Evolutionary conservation across 2,888 invertebrate species (phyloP).

Genomic region (Pristionchus entomophagus): DNA sequence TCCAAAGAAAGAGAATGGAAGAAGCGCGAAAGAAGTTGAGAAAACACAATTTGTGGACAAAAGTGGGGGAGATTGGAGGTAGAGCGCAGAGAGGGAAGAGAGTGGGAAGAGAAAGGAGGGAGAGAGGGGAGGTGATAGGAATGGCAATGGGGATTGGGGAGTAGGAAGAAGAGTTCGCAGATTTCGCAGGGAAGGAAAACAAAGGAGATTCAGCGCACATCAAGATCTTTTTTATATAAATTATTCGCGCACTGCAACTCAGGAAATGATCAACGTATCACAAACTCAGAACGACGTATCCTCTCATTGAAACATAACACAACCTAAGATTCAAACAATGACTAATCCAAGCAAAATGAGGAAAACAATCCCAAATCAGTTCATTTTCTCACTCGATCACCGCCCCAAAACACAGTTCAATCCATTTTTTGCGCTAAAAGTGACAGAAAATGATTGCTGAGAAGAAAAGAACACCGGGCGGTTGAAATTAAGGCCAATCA

Average conservation of each 20-base stretch:
- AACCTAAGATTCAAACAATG: neutral
- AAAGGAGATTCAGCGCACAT: neutral
- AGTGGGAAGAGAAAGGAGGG: neutral
- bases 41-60: conserved; percentile 45
- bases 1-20: neutral
- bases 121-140: neutral
- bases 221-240: neutral
- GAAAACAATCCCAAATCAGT: neutral
- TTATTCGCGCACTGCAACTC: neutral
- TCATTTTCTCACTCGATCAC: neutral
- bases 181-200: neutral
- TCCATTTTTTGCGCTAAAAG: neutral
- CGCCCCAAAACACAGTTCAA: neutral
- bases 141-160: neutral
- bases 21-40: conserved; percentile 29
- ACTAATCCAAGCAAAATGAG: neutral
- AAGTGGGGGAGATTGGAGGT: conserved; percentile 21
- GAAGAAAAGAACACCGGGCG: neutral
- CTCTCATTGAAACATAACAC: neutral
- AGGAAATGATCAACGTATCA: neutral
- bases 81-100: neutral
- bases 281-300: neutral
- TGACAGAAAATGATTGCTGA: neutral
- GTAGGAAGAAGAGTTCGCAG: neutral
- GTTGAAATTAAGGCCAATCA: conserved; percentile 22